Evolutionary conservation across 2,888 invertebrate genomes (phyloP).

Genomic region (Sinodicranocentrus sp.): DNA sequence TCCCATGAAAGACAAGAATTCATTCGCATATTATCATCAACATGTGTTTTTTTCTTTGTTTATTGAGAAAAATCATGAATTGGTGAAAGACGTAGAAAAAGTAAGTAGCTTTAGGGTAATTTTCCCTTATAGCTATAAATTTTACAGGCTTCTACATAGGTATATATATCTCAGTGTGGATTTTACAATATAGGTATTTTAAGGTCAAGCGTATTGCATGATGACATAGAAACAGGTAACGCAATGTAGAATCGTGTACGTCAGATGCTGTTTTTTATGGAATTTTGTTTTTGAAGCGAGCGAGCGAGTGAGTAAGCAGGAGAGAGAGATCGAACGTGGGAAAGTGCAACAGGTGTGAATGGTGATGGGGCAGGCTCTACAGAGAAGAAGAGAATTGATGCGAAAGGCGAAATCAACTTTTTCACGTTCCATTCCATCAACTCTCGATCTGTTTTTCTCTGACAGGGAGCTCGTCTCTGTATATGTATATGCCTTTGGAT

Average conservation of each 20-base stretch:
- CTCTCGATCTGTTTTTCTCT: conserved; percentile 29
- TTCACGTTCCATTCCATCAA: conserved; percentile 58
- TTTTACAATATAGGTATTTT: conserved; percentile 58
- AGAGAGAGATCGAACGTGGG: conserved; percentile 70
- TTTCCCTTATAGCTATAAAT: background rate
- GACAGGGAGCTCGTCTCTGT: conserved; percentile 11
- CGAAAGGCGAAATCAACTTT: conserved; percentile 68
- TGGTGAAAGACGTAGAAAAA: conserved; percentile 23
- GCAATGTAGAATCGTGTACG: conserved; percentile 28
- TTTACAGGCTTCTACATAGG: no score
- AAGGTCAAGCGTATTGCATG: conserved; percentile 65
- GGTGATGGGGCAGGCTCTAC: conserved; percentile 58
- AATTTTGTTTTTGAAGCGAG: conserved; percentile 40
- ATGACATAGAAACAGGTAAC: conserved; percentile 60
- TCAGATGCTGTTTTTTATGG: conserved; percentile 62
- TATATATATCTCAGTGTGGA: conserved; percentile 37
- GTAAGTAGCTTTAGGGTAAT: conserved; percentile 11
- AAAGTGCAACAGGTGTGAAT: conserved; percentile 76
- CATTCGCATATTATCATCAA: background rate
- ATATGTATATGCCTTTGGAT: background rate
- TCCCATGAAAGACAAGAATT: no score
- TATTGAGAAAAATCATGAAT: background rate
- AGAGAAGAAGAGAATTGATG: conserved; percentile 45
- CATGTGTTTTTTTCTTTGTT: background rate
- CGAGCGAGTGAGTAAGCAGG: conserved; percentile 4